Evolutionary conservation across 2,888 invertebrate genomes (phyloP), one percentile per base, ranked within the genome.

Genomic region (Cheilosia pagana): DNA sequence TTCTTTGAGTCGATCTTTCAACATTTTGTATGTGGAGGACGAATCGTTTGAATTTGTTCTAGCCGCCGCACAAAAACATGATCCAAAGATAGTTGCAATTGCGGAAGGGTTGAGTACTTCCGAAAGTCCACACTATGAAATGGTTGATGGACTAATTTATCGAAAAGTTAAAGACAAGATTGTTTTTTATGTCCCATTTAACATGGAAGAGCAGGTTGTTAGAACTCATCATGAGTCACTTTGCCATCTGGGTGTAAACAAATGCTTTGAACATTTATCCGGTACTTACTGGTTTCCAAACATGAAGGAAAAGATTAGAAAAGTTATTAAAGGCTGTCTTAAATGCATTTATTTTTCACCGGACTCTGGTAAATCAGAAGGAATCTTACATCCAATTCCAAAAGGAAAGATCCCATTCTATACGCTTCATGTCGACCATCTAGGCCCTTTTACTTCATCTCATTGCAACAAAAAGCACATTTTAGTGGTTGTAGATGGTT

Each of bases 341-440:
- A 25, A 25, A 25, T 25, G 25, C 25, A 25, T 25, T 25, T 25
- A 25, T 0, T 88, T 76, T 57, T 90, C 90, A 50, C 87, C 88
- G 21, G 91, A 91, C 78, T 59, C 74, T 1, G 87, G 87, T 0
- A 85, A 87, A 5, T 57, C 55, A 14, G 88, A 89, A 71, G 91
- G 92, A 19, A 82, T 87, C 12, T 77, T 92, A 7, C 88, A 91
- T 70, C 90, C 90, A 0, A 92, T 92, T 41, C 88, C 89, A 21
- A 91, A 92, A 63, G 86, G 89, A 8, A 72, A 88, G 1, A 87
- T 88, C 12, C 92, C 91, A 0, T 91, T 92, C 53, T 89, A 92
- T 63, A 92, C 90, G 0, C 19, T 92, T 14, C 91, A 92, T 57
- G 35, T 75, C 21, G 59, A 59, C 25, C 59, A 59, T 21, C 59